Conservation (phyloP, 2,888 invertebrate genomes). For the Monoplex corrugatus region DNA sequence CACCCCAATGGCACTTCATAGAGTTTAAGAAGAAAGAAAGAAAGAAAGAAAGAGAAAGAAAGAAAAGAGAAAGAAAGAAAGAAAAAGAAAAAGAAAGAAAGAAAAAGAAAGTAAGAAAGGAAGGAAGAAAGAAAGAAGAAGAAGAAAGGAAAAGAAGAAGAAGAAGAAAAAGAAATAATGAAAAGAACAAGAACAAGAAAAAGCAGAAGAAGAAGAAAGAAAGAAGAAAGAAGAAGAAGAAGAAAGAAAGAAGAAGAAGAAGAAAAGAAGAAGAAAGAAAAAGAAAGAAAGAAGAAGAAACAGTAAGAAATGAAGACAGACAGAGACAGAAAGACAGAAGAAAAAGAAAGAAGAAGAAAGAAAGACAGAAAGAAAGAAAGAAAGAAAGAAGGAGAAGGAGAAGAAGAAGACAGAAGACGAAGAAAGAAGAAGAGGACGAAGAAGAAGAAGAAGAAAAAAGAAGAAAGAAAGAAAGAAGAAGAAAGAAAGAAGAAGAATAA, state of each 20-base stretch:
- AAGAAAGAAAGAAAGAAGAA: no score
- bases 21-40: no score
- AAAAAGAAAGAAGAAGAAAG: background rate
- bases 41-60: no score
- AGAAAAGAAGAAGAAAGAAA: background rate
- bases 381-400: background rate
- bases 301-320: background rate
- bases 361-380: background rate
- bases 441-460: background rate
- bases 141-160: background rate
- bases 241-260: background rate
- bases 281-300: background rate
- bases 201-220: background rate
- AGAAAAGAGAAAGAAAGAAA: no score
- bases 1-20: background rate
- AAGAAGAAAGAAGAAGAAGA: background rate
- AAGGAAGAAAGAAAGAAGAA: background rate
- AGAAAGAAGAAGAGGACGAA: background rate
- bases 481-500: no score
- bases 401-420: background rate
- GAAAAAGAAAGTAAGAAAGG: no score
- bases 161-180: background rate
- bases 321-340: background rate
- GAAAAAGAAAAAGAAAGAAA: no score
- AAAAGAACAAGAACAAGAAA: no score